phyloP scores from a whole-genome alignment of 2,113 vertebrate species.

The Dromiciops gliroides region DNA sequence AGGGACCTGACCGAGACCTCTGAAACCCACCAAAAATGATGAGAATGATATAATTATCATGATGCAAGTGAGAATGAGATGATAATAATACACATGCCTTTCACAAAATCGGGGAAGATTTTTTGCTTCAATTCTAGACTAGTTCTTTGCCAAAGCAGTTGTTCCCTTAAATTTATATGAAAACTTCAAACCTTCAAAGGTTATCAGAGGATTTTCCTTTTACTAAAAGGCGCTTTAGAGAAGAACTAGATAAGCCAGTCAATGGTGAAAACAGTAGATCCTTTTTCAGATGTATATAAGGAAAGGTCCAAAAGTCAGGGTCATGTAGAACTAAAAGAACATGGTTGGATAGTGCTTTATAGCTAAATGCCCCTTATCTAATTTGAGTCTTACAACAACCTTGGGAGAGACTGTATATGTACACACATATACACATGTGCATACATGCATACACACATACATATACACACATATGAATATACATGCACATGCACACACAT shows the following conservation, averaged over 20 bases:
- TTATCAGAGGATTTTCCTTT: background rate
- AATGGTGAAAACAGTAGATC: background rate
- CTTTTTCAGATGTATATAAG: background rate
- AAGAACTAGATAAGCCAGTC: background rate
- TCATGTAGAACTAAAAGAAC: background rate
- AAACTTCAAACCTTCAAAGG: background rate
- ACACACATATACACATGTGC: too few relatives aligned
- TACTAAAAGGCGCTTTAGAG: background rate
- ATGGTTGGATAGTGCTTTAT: background rate
- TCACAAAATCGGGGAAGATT: background rate
- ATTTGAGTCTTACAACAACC: background rate
- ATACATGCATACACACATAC: too few relatives aligned
- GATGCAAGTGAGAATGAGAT: background rate
- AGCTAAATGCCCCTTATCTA: background rate
- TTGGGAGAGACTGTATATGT: background rate
- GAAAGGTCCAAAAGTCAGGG: background rate
- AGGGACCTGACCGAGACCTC: background rate
- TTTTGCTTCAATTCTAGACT: background rate
- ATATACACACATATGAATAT: too few relatives aligned
- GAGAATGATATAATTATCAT: background rate
- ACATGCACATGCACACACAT: too few relatives aligned
- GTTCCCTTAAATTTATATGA: background rate
- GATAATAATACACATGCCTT: background rate
- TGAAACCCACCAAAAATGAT: background rate
- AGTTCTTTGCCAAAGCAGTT: background rate